Evolutionary conservation across 2,113 vertebrate genomes (phyloP).

Genomic region (Ceyx cyanopectus): DNA sequence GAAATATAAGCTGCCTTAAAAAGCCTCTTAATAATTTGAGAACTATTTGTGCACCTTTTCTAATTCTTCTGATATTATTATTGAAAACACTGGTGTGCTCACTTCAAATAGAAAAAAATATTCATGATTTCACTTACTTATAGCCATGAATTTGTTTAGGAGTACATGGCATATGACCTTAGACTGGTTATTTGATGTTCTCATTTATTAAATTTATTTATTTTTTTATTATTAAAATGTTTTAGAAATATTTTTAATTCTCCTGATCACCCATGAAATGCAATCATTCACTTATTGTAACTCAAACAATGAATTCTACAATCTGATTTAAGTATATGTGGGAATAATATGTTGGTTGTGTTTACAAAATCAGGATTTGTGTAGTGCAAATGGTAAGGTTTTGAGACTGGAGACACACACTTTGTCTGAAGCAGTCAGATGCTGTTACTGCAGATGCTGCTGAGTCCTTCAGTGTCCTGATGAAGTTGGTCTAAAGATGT

Average conservation of each 20-base stretch:
- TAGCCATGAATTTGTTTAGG: not conserved
- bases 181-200: not conserved
- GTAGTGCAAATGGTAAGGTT: not conserved
- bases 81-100: not conserved
- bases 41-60: not conserved
- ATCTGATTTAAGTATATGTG: not conserved
- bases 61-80: not conserved
- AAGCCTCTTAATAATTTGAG: not conserved
- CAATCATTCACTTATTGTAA: not conserved
- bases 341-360: not conserved
- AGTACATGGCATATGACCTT: not conserved
- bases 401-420: not conserved
- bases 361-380: not conserved
- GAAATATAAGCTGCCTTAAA: not conserved
- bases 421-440: not conserved
- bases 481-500: not conserved
- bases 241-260: not conserved
- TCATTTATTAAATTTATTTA: not conserved
- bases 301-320: not conserved
- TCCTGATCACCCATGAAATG: not conserved
- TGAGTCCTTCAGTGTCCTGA: not conserved
- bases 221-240: not conserved
- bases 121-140: too few species aligned
- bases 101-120: not conserved
- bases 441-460: not conserved